Percentiles rank a stretch among this genome's conserved stretches.
phyloP scores from a whole-genome alignment of 2,113 vertebrate genomes.

The Alectura lathami region DNA sequence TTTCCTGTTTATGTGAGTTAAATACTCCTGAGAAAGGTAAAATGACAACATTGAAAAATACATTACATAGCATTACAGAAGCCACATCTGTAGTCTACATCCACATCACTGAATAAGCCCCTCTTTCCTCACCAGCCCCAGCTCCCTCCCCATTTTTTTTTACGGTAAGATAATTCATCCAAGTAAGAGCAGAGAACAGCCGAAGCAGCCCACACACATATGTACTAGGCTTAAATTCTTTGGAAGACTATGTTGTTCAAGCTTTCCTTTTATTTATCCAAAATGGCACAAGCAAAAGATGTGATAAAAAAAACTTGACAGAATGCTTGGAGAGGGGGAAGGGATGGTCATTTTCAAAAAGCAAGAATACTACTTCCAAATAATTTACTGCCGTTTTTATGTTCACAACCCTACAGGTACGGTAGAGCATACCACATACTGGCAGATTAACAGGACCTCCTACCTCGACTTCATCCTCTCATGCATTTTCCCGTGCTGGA shows the following conservation, averaged over 20 bases:
- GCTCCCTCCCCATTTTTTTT: not conserved
- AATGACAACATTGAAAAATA: not conserved
- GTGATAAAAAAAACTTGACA: constrained; percentile 19
- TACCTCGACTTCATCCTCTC: constrained; percentile 94
- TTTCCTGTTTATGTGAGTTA: not conserved
- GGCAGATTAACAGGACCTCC: constrained; percentile 13
- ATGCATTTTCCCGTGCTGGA: constrained; percentile 90
- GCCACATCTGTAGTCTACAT: constrained; percentile 18
- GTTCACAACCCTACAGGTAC: not conserved
- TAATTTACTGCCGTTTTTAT: not conserved
- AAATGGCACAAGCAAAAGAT: constrained; percentile 41
- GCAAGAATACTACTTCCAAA: not conserved
- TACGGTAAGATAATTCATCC: constrained; percentile 46
- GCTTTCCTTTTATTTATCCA: constrained; percentile 22
- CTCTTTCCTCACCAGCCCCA: not conserved
- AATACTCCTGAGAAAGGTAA: not conserved
- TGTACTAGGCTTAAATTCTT: constrained; percentile 39
- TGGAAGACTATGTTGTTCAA: constrained; percentile 12
- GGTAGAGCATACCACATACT: not conserved
- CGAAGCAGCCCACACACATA: constrained; percentile 62
- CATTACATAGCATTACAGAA: not conserved
- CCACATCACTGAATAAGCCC: not conserved
- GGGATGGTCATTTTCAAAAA: not conserved
- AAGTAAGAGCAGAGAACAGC: constrained; percentile 51
- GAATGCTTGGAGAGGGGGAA: not conserved